phyloP scores from a whole-genome alignment of 2,797 vertebrate genomes.

The Rhinogobio ventralis region DNA sequence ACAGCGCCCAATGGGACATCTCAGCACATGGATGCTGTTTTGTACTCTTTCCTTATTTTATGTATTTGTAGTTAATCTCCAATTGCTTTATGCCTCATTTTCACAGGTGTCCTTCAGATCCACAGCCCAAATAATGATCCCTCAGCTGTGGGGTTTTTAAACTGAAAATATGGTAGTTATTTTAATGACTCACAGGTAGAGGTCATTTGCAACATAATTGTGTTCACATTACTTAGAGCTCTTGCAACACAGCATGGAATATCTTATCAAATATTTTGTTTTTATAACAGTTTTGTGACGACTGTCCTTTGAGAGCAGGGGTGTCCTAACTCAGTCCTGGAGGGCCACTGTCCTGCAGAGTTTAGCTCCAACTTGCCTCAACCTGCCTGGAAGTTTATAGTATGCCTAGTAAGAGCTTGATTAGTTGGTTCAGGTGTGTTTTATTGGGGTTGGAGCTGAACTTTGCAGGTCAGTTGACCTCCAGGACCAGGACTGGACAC shows the following conservation, averaged over 20 bases:
- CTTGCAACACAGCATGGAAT: not conserved
- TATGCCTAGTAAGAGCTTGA: not conserved
- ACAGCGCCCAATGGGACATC: not conserved
- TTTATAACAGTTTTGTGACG: constrained; percentile 4
- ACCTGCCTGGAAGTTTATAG: not conserved
- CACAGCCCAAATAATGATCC: constrained; percentile 11
- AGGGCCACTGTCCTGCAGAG: not conserved
- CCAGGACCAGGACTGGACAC: not conserved
- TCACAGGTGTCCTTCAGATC: constrained; percentile 18
- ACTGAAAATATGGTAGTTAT: constrained; percentile 11
- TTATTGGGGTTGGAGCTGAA: not conserved
- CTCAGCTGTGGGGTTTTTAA: constrained; percentile 16
- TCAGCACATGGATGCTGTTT: not conserved
- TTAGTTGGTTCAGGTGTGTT: not conserved
- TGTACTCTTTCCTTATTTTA: not conserved
- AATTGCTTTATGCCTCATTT: constrained; percentile 18
- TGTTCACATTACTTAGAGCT: constrained; percentile 5
- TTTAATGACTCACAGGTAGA: constrained; percentile 9
- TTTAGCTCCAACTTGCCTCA: not conserved
- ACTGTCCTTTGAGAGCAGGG: not conserved
- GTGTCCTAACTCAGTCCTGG: not conserved
- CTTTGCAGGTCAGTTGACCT: not conserved
- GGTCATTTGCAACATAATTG: constrained; percentile 8
- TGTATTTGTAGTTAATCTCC: not conserved
- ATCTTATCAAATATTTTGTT: not conserved